phyloP scores from a whole-genome alignment of 2,888 invertebrate species.

The Anticlea derivata region DNA sequence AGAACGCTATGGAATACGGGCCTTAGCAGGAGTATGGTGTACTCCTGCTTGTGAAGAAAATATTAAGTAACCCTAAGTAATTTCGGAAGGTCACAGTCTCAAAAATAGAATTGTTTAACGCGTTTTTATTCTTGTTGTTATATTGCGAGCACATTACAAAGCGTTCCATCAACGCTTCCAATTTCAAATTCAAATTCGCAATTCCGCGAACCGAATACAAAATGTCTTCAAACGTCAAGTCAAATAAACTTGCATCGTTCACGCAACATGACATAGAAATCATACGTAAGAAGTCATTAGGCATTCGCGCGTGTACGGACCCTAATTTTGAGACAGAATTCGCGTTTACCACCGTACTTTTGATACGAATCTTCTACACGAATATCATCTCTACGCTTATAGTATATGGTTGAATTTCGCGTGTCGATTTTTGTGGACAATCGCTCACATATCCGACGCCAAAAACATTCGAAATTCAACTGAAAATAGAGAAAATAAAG shows the following conservation, averaged over 20 bases:
- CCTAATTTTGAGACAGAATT: conserved; percentile 60
- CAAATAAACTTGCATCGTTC: conserved; percentile 68
- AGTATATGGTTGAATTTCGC: conserved; percentile 41
- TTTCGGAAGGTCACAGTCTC: too few species aligned
- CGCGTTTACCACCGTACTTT: conserved; percentile 63
- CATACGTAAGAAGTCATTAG: conserved; percentile 79
- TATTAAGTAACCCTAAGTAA: too few species aligned
- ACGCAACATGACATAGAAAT: conserved; percentile 78
- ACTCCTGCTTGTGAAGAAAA: too few species aligned
- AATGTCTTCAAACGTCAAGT: conserved; percentile 59
- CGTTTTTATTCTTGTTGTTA: conserved; percentile 9
- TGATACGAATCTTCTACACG: conserved; percentile 34
- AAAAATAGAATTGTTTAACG: too few species aligned
- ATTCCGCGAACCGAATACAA: conserved; percentile 42
- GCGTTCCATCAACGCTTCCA: conserved; percentile 30
- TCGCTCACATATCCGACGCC: conserved; percentile 63
- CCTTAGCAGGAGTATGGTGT: too few species aligned
- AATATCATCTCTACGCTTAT: conserved; percentile 35
- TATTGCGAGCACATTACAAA: conserved; percentile 25
- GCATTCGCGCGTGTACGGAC: conserved; percentile 68
- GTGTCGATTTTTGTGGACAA: conserved; percentile 53
- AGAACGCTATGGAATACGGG: too few species aligned
- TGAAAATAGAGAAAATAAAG: conserved; percentile 30
- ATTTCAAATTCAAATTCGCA: conserved; percentile 40
- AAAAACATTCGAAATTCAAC: conserved; percentile 23